A percentile compares a stretch with the other conserved stretches of the same genome.
Evolutionary conservation across 92 coral and sea anemone species (phyloP).

Genomic region (Actinostola sp.): DNA sequence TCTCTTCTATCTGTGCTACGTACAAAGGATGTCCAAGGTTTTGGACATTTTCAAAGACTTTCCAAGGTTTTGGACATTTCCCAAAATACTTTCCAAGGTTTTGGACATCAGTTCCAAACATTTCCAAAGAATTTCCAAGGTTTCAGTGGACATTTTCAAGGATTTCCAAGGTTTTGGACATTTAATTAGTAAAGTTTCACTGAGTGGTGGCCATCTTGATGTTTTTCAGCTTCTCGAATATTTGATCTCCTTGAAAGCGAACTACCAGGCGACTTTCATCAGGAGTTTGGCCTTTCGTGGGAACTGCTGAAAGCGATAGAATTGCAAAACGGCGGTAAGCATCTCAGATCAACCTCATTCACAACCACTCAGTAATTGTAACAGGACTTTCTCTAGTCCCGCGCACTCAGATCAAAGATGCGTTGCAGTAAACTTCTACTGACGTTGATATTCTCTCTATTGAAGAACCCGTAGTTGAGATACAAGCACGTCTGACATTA

Average conservation of each 20-base stretch:
- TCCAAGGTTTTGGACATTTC: too few species aligned
- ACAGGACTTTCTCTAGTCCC: too few species aligned
- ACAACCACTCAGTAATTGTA: too few species aligned
- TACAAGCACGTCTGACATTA: constrained; percentile 11
- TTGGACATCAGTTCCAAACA: too few species aligned
- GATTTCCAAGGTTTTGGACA: too few species aligned
- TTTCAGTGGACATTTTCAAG: too few species aligned
- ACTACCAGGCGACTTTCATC: constrained; percentile 29
- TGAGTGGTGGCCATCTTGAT: neutral
- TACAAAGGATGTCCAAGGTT: too few species aligned
- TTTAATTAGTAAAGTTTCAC: neutral
- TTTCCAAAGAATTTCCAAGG: too few species aligned
- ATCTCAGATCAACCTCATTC: too few species aligned
- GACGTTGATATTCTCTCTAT: neutral
- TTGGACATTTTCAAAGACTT: too few species aligned
- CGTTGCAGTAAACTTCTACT: neutral
- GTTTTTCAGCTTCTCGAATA: constrained; percentile 19
- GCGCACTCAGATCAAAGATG: too few species aligned
- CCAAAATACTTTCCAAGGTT: too few species aligned
- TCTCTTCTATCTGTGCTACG: neutral
- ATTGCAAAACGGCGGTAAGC: constrained; percentile 26
- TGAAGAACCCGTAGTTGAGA: constrained; percentile 39
- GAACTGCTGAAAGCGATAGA: constrained; percentile 36
- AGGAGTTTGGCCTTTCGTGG: constrained; percentile 43
- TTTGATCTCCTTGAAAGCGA: constrained; percentile 29